Evolutionary conservation across 2,797 vertebrate species (phyloP).

Genomic region (Cottoperca gobio): DNA sequence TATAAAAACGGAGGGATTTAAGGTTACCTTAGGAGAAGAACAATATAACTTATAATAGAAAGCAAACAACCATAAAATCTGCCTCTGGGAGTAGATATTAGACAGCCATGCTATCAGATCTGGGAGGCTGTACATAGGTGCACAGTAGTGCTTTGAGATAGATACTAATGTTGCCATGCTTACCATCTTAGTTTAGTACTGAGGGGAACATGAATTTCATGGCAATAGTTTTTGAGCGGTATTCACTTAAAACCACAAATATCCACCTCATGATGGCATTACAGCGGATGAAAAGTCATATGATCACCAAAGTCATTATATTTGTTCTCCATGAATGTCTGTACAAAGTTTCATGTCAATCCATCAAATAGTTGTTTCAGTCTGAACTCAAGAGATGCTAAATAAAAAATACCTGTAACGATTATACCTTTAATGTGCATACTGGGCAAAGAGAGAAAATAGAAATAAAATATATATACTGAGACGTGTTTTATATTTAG

Average conservation of each 20-base stretch:
- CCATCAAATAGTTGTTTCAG: background rate
- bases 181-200: background rate
- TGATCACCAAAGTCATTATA: too few species aligned
- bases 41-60: background rate
- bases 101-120: background rate
- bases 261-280: too few species aligned
- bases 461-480: background rate
- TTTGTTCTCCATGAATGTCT: too few species aligned
- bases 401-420: background rate
- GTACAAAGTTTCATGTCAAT: background rate
- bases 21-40: background rate
- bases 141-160: too few species aligned
- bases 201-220: background rate
- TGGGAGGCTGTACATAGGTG: background rate
- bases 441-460: background rate
- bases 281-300: too few species aligned
- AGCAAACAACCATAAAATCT: background rate
- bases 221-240: too few species aligned
- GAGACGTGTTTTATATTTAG: constrained; percentile 5
- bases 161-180: too few species aligned
- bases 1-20: background rate
- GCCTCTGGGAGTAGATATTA: background rate
- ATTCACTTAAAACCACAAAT: too few species aligned
- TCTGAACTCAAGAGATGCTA: background rate
- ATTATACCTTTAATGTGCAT: background rate